phyloP scores from a whole-genome alignment of 1,140 invertebrate genomes.

The Aphaenogaster ashmeadi region DNA sequence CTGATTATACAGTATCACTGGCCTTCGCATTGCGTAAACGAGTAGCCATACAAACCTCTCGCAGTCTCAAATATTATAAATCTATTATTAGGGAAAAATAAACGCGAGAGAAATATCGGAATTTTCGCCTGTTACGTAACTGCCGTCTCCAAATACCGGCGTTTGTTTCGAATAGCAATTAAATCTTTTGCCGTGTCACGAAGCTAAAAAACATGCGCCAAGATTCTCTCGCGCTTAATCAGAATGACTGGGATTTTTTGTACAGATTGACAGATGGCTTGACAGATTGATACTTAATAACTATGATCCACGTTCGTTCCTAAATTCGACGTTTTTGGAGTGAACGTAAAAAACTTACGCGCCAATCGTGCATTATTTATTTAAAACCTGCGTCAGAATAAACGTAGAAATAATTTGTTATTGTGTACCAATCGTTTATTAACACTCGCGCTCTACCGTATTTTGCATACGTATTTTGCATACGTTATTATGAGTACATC shows the following conservation, averaged over 20 bases:
- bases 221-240: neutral
- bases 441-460: neutral
- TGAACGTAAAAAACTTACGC: neutral
- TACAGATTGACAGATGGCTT: neutral
- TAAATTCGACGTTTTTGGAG: neutral
- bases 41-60: neutral
- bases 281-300: neutral
- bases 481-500: neutral
- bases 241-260: neutral
- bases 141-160: neutral
- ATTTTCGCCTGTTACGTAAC: conserved; percentile 37
- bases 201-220: neutral
- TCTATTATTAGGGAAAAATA: neutral
- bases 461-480: neutral
- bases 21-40: neutral
- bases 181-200: neutral
- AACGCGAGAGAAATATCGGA: neutral
- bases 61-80: neutral
- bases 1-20: neutral
- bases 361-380: neutral
- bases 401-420: neutral
- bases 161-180: conserved; percentile 10
- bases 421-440: neutral
- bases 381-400: neutral
- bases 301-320: neutral